These are phyloP conservation scores for Serranus cabrilla DNA, from an alignment of 2,797 vertebrate genomes.

Conservation along the genomic window DNA sequence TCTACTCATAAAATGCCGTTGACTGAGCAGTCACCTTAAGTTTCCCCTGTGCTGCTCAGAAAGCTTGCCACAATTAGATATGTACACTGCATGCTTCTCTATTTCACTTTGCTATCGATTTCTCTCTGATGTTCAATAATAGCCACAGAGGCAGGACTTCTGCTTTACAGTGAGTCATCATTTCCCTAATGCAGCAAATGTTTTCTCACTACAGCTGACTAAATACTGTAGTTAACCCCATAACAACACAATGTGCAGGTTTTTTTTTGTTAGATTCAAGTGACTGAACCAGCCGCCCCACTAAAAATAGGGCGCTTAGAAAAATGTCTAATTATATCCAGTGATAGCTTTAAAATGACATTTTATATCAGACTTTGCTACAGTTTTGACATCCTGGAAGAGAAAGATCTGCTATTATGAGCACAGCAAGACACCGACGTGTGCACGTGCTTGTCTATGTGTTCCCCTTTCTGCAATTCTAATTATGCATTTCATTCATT, in stretches of 20 bases:
- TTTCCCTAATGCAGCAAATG: constrained; percentile 16
- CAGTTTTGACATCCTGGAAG: not conserved
- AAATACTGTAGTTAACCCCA: not conserved
- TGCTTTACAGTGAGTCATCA: constrained; percentile 49
- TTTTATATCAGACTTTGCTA: not conserved
- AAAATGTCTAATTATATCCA: not conserved
- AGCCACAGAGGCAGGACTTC: constrained; percentile 35
- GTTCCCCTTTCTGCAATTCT: not conserved
- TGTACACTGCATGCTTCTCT: constrained; percentile 31
- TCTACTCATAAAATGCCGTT: constrained; percentile 1
- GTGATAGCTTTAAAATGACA: not conserved
- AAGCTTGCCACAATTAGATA: constrained; percentile 13
- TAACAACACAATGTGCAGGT: not conserved
- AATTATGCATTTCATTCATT: not conserved
- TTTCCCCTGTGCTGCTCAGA: not conserved
- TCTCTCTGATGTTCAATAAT: constrained; percentile 58
- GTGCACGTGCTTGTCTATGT: not conserved
- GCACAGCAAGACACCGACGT: not conserved
- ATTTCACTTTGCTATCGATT: constrained; percentile 62
- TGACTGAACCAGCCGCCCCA: not conserved
- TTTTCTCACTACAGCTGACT: constrained; percentile 32
- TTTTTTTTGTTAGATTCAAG: not conserved
- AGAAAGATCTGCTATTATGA: not conserved
- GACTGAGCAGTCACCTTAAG: not conserved
- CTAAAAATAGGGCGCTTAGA: not conserved